Percentiles rank a stretch among this genome's conserved stretches.
These are phyloP conservation scores for Acholoe squamosa DNA, from an alignment of 2,888 invertebrate genomes.

Conservation along the genomic window DNA sequence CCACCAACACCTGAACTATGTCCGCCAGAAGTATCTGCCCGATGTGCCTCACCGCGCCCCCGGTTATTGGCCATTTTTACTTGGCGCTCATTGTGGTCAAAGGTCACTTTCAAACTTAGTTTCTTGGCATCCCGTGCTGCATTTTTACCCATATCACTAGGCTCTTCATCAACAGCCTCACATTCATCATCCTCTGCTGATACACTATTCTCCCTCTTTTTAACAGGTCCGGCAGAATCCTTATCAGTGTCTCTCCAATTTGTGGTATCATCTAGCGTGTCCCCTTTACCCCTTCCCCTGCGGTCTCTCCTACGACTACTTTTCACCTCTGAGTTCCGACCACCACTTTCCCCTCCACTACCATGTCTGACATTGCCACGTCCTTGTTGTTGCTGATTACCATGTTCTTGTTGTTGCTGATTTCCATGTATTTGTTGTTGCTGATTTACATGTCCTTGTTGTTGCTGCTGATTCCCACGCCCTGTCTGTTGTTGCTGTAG, in stretches of 20 bases:
- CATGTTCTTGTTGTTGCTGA: neutral
- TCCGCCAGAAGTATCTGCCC: neutral
- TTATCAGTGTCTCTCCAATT: neutral
- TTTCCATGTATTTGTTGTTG: no score
- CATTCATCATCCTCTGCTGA: neutral
- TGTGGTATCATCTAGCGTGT: neutral
- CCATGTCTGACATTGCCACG: neutral
- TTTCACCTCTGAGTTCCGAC: neutral
- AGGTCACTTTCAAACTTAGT: constrained; percentile 59
- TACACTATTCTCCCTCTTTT: neutral
- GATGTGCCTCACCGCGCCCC: neutral
- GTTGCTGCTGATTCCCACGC: neutral
- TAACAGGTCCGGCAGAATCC: neutral
- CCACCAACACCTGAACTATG: neutral
- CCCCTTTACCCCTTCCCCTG: constrained; percentile 22
- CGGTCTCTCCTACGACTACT: neutral
- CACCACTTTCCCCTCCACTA: neutral
- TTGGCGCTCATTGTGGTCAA: constrained; percentile 59
- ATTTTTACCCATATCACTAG: neutral
- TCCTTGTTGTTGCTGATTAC: neutral
- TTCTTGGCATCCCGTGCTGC: constrained; percentile 39
- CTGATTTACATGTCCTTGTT: neutral
- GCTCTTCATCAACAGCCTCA: neutral
- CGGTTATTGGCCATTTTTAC: constrained; percentile 53
- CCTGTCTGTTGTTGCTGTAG: neutral